A percentile compares a stretch with the other conserved stretches of the same genome.
These are phyloP conservation scores for Neoaliturus tenellus DNA, from an alignment of 2,888 invertebrate genomes.

Conservation along the genomic window DNA sequence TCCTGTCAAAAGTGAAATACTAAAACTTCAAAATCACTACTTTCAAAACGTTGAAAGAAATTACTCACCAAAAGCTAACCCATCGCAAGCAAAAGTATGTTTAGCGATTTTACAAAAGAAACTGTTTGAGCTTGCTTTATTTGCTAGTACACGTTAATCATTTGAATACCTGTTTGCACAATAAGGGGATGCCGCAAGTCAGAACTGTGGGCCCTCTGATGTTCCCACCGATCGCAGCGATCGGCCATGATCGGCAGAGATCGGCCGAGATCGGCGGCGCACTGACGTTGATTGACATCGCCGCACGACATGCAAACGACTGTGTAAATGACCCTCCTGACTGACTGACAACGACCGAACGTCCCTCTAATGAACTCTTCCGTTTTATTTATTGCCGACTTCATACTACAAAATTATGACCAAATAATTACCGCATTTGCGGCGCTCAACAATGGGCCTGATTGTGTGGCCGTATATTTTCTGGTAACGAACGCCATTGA, in stretches of 20 bases:
- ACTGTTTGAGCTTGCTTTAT: too few relatives aligned
- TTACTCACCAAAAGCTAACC: too few relatives aligned
- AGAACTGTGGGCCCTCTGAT: not conserved
- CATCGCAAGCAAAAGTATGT: too few relatives aligned
- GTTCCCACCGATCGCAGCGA: conserved; percentile 14
- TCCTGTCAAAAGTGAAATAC: too few relatives aligned
- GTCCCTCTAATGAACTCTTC: conserved; percentile 47
- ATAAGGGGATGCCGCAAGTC: not conserved
- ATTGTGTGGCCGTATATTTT: conserved; percentile 39
- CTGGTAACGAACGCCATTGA: conserved; percentile 28
- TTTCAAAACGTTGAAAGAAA: too few relatives aligned
- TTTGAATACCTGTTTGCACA: too few relatives aligned
- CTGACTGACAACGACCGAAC: conserved; percentile 44
- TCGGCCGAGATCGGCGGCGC: not conserved
- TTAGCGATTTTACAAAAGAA: too few relatives aligned
- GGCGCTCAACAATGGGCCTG: conserved; percentile 37
- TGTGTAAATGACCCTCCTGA: conserved; percentile 54
- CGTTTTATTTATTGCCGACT: conserved; percentile 54
- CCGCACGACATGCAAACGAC: conserved; percentile 38
- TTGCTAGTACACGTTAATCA: too few relatives aligned
- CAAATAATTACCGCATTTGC: conserved; percentile 56
- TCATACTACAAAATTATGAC: conserved; percentile 50
- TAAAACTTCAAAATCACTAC: too few relatives aligned
- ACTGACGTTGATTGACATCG: conserved; percentile 30
- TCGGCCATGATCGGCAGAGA: conserved; percentile 19